Evolutionary conservation across 1,140 invertebrate genomes (phyloP).

Genomic region (Ridgeia piscesae): DNA sequence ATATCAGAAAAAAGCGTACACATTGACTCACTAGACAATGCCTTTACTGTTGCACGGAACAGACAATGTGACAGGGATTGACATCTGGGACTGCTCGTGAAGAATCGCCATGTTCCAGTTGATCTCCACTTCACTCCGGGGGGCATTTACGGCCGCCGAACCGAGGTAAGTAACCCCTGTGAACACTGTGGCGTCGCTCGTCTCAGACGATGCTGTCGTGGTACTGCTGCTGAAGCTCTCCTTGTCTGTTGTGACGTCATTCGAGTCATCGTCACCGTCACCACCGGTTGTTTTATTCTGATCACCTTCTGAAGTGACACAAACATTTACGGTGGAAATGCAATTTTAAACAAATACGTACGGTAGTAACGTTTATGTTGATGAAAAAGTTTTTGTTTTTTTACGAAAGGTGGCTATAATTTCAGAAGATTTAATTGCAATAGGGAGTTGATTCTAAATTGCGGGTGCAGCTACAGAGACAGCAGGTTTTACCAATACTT

Average conservation of each 20-base stretch:
- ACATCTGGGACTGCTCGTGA: constrained; percentile 75
- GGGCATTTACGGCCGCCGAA: constrained; percentile 87
- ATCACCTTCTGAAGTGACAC: neutral
- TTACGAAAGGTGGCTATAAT: too few relatives aligned
- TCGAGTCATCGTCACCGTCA: neutral
- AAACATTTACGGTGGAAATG: too few relatives aligned
- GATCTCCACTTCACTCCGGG: constrained; percentile 92
- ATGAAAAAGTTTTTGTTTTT: too few relatives aligned
- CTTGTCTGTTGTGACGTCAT: neutral
- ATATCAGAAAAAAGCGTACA: neutral
- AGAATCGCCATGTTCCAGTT: constrained; percentile 90
- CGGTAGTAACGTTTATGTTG: too few relatives aligned
- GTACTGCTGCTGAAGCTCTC: neutral
- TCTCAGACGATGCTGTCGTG: neutral
- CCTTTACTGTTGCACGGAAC: constrained; percentile 84
- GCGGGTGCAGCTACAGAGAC: too few relatives aligned
- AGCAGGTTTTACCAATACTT: too few relatives aligned
- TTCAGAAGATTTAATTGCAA: too few relatives aligned
- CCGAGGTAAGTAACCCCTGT: constrained; percentile 93
- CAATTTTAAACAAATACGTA: too few relatives aligned
- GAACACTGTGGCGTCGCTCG: constrained; percentile 66
- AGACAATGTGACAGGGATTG: constrained; percentile 76
- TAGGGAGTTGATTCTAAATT: too few relatives aligned
- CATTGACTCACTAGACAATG: constrained; percentile 50
- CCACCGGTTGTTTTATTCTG: neutral